phyloP scores from a whole-genome alignment of 2,797 vertebrate species.

The Furcifer pardalis region DNA sequence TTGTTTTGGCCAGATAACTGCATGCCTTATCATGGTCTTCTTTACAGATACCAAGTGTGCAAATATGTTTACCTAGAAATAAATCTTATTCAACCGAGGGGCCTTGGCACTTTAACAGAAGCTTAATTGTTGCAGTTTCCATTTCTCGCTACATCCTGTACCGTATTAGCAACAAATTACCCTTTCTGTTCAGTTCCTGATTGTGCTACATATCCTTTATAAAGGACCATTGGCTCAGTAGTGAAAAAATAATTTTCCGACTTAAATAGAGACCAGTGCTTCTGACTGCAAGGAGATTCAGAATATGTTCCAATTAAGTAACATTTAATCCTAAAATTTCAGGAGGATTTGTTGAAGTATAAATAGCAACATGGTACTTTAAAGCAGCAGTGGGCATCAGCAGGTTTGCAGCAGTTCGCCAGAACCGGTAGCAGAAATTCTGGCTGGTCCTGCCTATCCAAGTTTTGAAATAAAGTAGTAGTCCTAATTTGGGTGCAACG shows the following conservation, averaged over 20 bases:
- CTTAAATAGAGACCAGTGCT: neutral
- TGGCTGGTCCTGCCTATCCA: too few relatives aligned
- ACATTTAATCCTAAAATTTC: neutral
- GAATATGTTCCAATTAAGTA: neutral
- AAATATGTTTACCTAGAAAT: neutral
- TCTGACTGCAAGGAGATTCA: neutral
- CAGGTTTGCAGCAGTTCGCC: too few relatives aligned
- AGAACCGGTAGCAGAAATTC: too few relatives aligned
- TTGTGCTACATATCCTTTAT: neutral
- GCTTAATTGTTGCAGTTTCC: neutral
- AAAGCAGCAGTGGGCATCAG: too few relatives aligned
- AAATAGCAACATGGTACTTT: too few relatives aligned
- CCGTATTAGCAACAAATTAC: neutral
- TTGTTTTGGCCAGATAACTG: neutral
- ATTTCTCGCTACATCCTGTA: neutral
- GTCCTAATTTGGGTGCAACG: too few relatives aligned
- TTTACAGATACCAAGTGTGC: too few relatives aligned
- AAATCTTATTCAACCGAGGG: neutral
- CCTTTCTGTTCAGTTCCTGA: neutral
- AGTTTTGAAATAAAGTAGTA: too few relatives aligned
- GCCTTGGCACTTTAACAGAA: neutral
- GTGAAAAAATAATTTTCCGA: neutral
- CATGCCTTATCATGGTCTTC: neutral
- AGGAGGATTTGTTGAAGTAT: neutral
- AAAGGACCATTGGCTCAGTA: neutral